Percentiles rank a stretch among this genome's conserved stretches.
These are phyloP conservation scores for Grus americana DNA, from an alignment of 2,113 vertebrate species.

Conservation along the genomic window DNA sequence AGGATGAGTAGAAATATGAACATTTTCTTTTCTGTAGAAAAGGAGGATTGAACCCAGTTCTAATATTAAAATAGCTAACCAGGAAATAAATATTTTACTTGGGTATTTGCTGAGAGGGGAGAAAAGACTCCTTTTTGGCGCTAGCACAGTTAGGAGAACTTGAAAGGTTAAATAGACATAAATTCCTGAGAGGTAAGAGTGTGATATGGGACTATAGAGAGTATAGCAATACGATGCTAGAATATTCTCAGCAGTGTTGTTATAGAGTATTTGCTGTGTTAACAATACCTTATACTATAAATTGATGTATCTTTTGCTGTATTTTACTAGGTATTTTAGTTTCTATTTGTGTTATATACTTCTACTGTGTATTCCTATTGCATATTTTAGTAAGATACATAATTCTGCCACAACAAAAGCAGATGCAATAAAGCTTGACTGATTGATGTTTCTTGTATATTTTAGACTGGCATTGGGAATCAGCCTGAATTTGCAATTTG, in stretches of 20 bases:
- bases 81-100: background rate
- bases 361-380: background rate
- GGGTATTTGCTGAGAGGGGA: background rate
- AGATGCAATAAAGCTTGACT: background rate
- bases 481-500: conserved; percentile 10
- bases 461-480: background rate
- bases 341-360: background rate
- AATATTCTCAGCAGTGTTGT: conserved; percentile 21
- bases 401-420: conserved; percentile 5
- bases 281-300: background rate
- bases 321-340: conserved; percentile 4
- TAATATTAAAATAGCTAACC: background rate
- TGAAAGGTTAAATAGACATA: background rate
- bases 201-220: background rate
- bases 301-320: background rate
- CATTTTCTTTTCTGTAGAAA: background rate
- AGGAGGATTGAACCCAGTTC: background rate
- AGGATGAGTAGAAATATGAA: background rate
- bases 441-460: background rate
- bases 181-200: background rate
- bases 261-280: background rate
- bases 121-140: background rate
- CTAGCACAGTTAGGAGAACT: background rate
- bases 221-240: background rate
- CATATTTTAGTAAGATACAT: conserved; percentile 21